A percentile compares a stretch with the other conserved stretches of the same genome.
Evolutionary conservation across 2,797 vertebrate genomes (phyloP).

Genomic region (Schizothorax lantsangensis): DNA sequence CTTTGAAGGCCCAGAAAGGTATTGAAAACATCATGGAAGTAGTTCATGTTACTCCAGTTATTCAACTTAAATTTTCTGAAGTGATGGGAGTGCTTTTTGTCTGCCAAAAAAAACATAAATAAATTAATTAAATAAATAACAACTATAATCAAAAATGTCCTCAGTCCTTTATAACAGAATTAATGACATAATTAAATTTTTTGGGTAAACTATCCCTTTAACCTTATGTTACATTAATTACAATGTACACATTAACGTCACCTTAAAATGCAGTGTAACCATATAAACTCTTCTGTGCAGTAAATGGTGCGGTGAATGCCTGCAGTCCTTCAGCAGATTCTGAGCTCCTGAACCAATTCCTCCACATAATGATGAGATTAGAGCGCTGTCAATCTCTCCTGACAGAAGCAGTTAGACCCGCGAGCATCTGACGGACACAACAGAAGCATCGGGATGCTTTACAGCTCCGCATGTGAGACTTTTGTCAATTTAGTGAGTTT

Average conservation of each 20-base stretch:
- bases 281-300: neutral
- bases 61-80: neutral
- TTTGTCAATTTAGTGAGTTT: slow-evolving; percentile 19
- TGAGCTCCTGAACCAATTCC: slow-evolving; percentile 27
- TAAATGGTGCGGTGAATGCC: neutral
- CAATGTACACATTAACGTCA: neutral
- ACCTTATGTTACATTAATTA: neutral
- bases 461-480: slow-evolving; percentile 7
- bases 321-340: slow-evolving; percentile 11
- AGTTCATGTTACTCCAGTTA: neutral
- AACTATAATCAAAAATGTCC: neutral
- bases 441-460: neutral
- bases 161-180: no score
- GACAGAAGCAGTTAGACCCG: slow-evolving; percentile 35
- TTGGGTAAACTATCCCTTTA: neutral
- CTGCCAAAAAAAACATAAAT: no score
- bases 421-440: slow-evolving; percentile 32
- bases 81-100: no score
- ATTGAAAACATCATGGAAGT: no score
- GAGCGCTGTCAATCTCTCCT: slow-evolving; percentile 37
- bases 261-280: neutral
- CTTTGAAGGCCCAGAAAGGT: no score
- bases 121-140: neutral
- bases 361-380: slow-evolving; percentile 54
- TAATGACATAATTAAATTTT: no score